These are phyloP conservation scores for Rousettus madagascariensis DNA, from an alignment of 2,797 vertebrate species.

Conservation along the genomic window DNA sequence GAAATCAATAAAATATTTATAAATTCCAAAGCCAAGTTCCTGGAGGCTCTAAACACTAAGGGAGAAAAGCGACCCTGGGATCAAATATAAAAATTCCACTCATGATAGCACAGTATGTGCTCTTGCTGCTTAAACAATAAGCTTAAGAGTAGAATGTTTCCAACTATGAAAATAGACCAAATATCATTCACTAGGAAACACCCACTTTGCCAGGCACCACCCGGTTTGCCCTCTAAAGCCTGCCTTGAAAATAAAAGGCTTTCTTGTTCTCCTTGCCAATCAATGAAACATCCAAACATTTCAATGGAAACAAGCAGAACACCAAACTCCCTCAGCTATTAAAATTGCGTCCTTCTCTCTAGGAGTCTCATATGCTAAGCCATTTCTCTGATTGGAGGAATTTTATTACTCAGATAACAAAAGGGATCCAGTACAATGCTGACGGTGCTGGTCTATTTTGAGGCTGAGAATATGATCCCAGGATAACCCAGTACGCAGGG, in stretches of 20 bases:
- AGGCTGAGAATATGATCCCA: neutral
- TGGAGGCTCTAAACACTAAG: neutral
- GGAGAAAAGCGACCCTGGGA: neutral
- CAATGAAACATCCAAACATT: neutral
- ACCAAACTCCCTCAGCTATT: conserved; percentile 11
- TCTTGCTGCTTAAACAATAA: conserved; percentile 44
- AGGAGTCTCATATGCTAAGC: neutral
- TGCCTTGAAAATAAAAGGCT: conserved; percentile 46
- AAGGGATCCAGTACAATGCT: neutral
- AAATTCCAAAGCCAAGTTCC: conserved; percentile 48
- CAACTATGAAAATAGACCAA: conserved; percentile 64
- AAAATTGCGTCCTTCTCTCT: neutral
- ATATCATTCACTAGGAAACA: conserved; percentile 46
- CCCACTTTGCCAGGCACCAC: conserved; percentile 27
- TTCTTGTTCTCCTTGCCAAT: conserved; percentile 45
- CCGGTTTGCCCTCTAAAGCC: conserved; percentile 38
- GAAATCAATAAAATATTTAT: conserved; percentile 44
- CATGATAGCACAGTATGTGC: neutral
- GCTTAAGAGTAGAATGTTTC: conserved; percentile 34
- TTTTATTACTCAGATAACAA: neutral
- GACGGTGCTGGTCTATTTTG: neutral
- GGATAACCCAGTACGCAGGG: neutral
- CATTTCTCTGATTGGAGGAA: neutral
- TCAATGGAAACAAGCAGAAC: conserved; percentile 32
- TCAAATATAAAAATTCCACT: conserved; percentile 42